Conservation (phyloP, 2,113 vertebrate species). For the Ciconia boyciana region DNA sequence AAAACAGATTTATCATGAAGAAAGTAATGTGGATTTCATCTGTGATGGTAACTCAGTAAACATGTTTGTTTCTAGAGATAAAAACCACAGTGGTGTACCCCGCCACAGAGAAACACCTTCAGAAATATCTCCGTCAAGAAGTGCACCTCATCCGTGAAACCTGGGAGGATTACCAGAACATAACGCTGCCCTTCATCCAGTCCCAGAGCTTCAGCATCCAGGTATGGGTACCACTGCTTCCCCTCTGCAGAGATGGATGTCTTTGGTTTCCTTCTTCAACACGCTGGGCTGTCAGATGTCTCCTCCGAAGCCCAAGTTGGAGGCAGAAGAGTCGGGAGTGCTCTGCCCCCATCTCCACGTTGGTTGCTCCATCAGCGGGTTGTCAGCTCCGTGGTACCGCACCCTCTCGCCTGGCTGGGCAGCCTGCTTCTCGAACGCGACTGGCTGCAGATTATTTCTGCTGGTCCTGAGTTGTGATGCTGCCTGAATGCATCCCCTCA, state of each 20-base stretch:
- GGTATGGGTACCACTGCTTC: slow-evolving; percentile 55
- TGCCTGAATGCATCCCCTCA: neutral
- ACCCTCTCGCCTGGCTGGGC: neutral
- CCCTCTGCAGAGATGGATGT: accelerated
- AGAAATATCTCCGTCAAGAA: slow-evolving; percentile 87
- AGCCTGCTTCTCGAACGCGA: neutral
- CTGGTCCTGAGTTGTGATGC: neutral
- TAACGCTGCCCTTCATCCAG: slow-evolving; percentile 87
- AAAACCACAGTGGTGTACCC: slow-evolving; percentile 92
- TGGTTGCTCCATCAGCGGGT: neutral
- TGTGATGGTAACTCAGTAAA: neutral
- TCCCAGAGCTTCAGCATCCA: slow-evolving; percentile 89
- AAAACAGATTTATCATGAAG: neutral
- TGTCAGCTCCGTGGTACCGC: neutral
- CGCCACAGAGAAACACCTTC: slow-evolving; percentile 91
- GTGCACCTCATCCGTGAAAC: slow-evolving; percentile 83
- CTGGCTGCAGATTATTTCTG: neutral
- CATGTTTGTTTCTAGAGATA: slow-evolving; percentile 76
- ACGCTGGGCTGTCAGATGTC: neutral
- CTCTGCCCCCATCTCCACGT: neutral
- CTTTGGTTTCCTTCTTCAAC: neutral
- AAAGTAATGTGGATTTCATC: accelerated
- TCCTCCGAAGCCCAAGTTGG: neutral
- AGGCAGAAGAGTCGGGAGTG: neutral
- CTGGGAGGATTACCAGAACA: slow-evolving; percentile 77